Evolutionary conservation across 37 sponge, comb jelly and placozoan species (phyloP).

Genomic region (Aplysina aerophoba): DNA sequence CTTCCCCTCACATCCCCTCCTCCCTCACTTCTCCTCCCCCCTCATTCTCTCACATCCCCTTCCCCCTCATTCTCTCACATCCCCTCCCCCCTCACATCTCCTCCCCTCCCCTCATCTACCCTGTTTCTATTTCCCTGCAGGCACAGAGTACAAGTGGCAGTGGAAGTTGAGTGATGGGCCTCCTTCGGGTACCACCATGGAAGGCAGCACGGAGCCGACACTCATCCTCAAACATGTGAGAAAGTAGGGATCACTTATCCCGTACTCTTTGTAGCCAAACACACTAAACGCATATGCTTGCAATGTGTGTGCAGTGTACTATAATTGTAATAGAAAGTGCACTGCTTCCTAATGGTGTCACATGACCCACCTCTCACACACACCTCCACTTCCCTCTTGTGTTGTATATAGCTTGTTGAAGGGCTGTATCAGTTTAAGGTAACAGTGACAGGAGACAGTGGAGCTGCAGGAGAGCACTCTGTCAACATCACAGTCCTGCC

Average conservation of each 20-base stretch:
- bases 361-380: neutral
- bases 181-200: neutral
- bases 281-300: no score
- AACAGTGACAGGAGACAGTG: neutral
- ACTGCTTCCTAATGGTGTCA: no score
- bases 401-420: slow-evolving; percentile 6
- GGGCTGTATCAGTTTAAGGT: slow-evolving; percentile 18
- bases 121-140: slow-evolving; percentile 1
- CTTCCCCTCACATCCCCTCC: no score
- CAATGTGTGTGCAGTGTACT: no score
- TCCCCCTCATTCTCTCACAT: no score
- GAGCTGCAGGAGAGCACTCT: neutral
- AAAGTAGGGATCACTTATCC: no score
- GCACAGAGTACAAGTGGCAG: neutral
- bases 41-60: no score
- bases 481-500: slow-evolving; percentile 19
- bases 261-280: no score
- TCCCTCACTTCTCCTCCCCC: no score
- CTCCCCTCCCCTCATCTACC: no score
- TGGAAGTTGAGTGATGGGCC: slow-evolving; percentile 20
- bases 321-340: no score
- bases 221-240: neutral
- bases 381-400: neutral
- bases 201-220: slow-evolving; percentile 23
- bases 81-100: no score